Evolutionary conservation across 2,888 invertebrate species (phyloP).

Genomic region (Cryptocheilus praepositus): DNA sequence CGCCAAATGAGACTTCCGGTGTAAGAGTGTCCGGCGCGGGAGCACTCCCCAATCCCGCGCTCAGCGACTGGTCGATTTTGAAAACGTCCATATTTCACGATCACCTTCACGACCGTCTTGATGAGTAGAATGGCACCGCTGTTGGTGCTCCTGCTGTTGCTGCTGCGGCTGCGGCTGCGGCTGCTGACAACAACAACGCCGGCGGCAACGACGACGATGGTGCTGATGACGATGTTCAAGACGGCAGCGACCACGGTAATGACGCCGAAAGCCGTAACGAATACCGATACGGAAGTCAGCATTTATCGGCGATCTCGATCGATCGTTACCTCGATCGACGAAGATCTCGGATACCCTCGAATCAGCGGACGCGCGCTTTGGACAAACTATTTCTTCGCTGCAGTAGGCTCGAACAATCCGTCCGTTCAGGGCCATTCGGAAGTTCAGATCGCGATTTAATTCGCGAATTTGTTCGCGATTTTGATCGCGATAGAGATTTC

Average conservation of each 20-base stretch:
- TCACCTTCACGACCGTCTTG: neutral
- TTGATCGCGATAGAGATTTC: too few relatives aligned
- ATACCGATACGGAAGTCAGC: neutral
- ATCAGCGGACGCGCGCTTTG: too few relatives aligned
- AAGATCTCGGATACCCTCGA: too few relatives aligned
- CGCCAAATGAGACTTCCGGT: slow-evolving; percentile 83
- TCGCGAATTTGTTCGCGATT: too few relatives aligned
- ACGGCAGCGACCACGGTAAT: neutral
- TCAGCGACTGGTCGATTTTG: slow-evolving; percentile 81
- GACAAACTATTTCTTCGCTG: too few relatives aligned
- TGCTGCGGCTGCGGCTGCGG: too few relatives aligned
- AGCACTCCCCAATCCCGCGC: slow-evolving; percentile 79
- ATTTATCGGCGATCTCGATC: slow-evolving; percentile 4
- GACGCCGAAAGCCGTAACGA: too few relatives aligned
- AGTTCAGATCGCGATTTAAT: too few relatives aligned
- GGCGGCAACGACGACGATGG: neutral
- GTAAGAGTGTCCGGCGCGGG: slow-evolving; percentile 79
- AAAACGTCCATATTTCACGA: slow-evolving; percentile 82
- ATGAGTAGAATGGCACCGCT: too few relatives aligned
- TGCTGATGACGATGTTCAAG: neutral
- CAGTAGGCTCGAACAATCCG: too few relatives aligned
- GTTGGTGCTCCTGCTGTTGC: too few relatives aligned
- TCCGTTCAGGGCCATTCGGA: too few relatives aligned
- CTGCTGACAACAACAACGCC: neutral
- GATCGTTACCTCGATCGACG: neutral